Percentiles rank a stretch among this genome's conserved stretches.
Conservation (phyloP, 30 jellyfish, hydroid and myxozoan species). For the Rhopilema esculentum region DNA sequence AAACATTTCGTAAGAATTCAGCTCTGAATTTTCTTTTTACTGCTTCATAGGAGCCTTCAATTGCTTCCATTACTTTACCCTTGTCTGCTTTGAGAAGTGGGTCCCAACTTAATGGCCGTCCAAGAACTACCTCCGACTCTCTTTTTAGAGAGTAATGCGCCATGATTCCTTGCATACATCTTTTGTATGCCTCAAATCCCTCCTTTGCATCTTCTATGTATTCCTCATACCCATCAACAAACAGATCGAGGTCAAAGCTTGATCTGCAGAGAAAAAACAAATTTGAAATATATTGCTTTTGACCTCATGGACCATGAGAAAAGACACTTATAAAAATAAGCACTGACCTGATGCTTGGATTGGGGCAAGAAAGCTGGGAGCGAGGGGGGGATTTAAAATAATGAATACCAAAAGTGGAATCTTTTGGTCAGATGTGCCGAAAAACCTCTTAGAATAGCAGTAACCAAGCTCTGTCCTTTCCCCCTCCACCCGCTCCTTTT, state of each 20-base stretch:
- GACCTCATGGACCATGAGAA: too few species aligned
- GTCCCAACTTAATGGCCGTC: constrained; percentile 75
- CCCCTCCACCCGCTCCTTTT: too few species aligned
- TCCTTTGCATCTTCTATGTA: constrained; percentile 67
- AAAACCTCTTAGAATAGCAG: too few species aligned
- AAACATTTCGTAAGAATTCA: constrained; percentile 60
- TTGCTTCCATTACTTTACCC: constrained; percentile 73
- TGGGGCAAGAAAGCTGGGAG: background rate
- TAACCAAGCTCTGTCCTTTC: too few species aligned
- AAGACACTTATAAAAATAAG: background rate
- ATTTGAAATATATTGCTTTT: background rate
- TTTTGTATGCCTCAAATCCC: constrained; percentile 34
- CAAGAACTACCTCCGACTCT: constrained; percentile 86
- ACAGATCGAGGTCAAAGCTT: constrained; percentile 40
- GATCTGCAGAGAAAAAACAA: background rate
- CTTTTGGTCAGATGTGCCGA: too few species aligned
- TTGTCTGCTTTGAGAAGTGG: constrained; percentile 72
- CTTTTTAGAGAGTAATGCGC: constrained; percentile 52
- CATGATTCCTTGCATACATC: constrained; percentile 56
- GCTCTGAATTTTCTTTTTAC: constrained; percentile 67
- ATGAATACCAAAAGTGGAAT: too few species aligned
- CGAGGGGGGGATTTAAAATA: too few species aligned
- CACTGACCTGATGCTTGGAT: too few species aligned
- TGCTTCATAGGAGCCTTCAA: constrained; percentile 47
- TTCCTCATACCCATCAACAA: constrained; percentile 57